Conservation (phyloP, 2,888 invertebrate genomes). For the Philhelius pedissequus region DNA sequence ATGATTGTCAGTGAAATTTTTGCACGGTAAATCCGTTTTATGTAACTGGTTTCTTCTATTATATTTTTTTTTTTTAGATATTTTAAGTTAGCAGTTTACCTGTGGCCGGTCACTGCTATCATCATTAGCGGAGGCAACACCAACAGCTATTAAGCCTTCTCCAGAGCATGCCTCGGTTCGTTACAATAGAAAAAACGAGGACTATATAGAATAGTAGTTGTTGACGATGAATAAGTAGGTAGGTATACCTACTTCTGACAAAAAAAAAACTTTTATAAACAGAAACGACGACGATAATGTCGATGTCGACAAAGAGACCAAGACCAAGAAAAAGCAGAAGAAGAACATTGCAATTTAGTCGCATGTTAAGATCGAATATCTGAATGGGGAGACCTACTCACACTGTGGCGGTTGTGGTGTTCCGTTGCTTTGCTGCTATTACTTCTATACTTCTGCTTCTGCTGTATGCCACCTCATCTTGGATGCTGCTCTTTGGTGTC, state of each 20-base stretch:
- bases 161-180: conserved; percentile 42
- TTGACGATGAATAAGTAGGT: conserved; percentile 25
- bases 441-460: not conserved
- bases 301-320: not conserved
- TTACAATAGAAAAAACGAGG: conserved; percentile 28
- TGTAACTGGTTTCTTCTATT: conserved; percentile 57
- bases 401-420: conserved; percentile 33
- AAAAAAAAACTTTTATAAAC: not conserved
- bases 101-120: conserved; percentile 66
- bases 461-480: not conserved
- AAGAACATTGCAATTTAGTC: conserved; percentile 52
- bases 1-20: conserved; percentile 58
- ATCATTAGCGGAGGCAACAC: conserved; percentile 59
- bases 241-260: not conserved
- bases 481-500: conserved; percentile 31
- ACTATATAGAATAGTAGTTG: conserved; percentile 10
- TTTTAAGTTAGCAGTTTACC: conserved; percentile 53
- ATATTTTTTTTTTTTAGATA: conserved; percentile 2
- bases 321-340: not conserved
- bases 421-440: conserved; percentile 57
- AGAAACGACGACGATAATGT: not conserved
- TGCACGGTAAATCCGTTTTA: conserved; percentile 51
- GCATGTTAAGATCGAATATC: conserved; percentile 55
- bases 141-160: conserved; percentile 54
- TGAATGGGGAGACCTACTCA: conserved; percentile 45